Evolutionary conservation across 2,888 invertebrate genomes (phyloP).

Genomic region (Nowickia ferox): DNA sequence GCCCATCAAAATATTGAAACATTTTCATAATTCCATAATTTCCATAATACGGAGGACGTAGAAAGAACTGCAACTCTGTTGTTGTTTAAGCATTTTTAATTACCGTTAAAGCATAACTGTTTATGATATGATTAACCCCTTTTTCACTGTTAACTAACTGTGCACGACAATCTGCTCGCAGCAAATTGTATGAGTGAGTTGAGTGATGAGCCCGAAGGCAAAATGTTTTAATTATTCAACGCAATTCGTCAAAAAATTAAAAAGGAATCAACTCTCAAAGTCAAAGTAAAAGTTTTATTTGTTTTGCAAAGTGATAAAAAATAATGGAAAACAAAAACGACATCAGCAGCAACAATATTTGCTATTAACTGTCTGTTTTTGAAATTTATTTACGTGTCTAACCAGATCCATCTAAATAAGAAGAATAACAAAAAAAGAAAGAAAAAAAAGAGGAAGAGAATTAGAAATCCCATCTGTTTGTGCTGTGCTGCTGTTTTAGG

Average conservation of each 20-base stretch:
- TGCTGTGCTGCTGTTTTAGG: constrained; percentile 49
- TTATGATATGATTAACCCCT: constrained; percentile 70
- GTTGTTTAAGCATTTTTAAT: constrained; percentile 63
- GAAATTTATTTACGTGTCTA: constrained; percentile 56
- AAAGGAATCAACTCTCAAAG: constrained; percentile 61
- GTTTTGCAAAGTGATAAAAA: constrained; percentile 69
- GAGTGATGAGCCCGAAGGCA: constrained; percentile 59
- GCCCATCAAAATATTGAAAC: constrained; percentile 53
- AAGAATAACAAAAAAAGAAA: not conserved
- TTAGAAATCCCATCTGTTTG: constrained; percentile 56
- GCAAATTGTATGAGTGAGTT: constrained; percentile 29
- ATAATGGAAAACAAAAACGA: constrained; percentile 54
- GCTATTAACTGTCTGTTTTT: constrained; percentile 58
- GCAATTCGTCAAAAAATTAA: constrained; percentile 70
- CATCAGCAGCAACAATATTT: constrained; percentile 50
- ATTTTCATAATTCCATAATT: constrained; percentile 66
- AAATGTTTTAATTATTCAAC: constrained; percentile 71
- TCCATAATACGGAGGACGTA: not conserved
- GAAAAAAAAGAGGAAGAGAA: not conserved
- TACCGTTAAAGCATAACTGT: constrained; percentile 67
- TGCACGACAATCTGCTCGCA: constrained; percentile 38
- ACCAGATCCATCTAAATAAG: constrained; percentile 41
- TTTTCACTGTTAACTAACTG: constrained; percentile 40
- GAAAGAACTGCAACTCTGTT: constrained; percentile 28
- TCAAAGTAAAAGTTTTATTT: constrained; percentile 69